Conservation (phyloP, 2,797 vertebrate species). For the Coreius guichenoti region DNA sequence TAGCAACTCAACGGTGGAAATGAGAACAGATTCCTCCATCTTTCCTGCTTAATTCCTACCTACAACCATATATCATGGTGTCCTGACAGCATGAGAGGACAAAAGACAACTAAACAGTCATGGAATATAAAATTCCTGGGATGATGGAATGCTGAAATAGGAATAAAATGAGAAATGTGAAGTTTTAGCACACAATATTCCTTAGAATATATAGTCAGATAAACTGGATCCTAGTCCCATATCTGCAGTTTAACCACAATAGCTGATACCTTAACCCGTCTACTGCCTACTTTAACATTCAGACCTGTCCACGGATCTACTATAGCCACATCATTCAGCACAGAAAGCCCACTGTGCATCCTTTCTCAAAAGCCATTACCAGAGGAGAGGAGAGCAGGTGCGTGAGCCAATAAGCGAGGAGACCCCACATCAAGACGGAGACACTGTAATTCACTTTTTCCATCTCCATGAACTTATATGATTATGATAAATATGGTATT, state of each 20-base stretch:
- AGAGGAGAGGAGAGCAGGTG: conserved; percentile 42
- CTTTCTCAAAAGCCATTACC: conserved; percentile 46
- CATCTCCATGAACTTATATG: conserved; percentile 31
- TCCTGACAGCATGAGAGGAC: not conserved
- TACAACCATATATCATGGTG: conserved; percentile 37
- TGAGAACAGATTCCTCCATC: conserved; percentile 36
- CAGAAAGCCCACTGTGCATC: conserved; percentile 5
- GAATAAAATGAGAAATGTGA: not conserved
- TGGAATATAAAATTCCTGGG: not conserved
- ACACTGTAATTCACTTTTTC: conserved; percentile 32
- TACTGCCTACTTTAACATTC: not conserved
- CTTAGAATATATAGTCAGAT: not conserved
- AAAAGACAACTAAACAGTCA: conserved; percentile 8
- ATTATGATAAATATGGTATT: conserved; percentile 42
- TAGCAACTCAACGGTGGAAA: conserved; percentile 51
- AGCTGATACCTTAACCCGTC: not conserved
- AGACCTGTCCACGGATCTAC: not conserved
- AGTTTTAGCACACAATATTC: not conserved
- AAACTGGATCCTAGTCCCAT: not conserved
- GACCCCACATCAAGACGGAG: not conserved
- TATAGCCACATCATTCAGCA: not conserved
- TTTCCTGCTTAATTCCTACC: conserved; percentile 32
- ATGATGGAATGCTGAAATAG: conserved; percentile 13
- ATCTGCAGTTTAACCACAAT: not conserved
- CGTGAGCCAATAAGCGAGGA: conserved; percentile 4